Conservation (phyloP, 2,888 invertebrate genomes). For the Auanema freiburgensis region DNA sequence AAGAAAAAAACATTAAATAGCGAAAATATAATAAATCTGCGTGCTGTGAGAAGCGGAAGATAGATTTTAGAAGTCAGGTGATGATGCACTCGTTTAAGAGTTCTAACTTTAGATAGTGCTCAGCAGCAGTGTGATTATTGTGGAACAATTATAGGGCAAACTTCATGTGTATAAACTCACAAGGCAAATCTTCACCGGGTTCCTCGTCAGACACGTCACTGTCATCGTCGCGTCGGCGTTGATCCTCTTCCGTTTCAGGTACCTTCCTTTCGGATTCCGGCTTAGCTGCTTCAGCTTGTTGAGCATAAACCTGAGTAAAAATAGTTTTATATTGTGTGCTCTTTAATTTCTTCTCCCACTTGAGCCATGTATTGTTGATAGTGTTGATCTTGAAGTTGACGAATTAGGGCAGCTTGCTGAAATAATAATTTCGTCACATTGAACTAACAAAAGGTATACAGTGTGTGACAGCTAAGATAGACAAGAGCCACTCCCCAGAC, state of each 20-base stretch:
- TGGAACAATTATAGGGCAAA: too few species aligned
- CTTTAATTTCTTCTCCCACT: conserved; percentile 66
- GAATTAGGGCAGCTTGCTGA: conserved; percentile 88
- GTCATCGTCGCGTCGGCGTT: conserved; percentile 64
- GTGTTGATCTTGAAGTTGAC: conserved; percentile 95
- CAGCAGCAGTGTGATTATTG: neutral
- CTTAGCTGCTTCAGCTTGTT: conserved; percentile 66
- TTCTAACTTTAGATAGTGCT: conserved; percentile 7
- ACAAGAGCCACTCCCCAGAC: too few species aligned
- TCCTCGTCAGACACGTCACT: conserved; percentile 64
- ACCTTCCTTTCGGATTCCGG: conserved; percentile 16
- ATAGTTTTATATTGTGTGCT: neutral
- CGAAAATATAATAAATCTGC: too few species aligned
- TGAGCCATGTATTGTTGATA: conserved; percentile 99
- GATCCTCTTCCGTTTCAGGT: conserved; percentile 38
- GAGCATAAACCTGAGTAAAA: conserved; percentile 64
- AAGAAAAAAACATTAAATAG: too few species aligned
- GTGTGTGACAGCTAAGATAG: too few species aligned
- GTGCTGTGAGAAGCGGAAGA: too few species aligned
- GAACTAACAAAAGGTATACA: too few species aligned
- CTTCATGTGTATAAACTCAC: conserved; percentile 38
- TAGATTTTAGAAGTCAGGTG: too few species aligned
- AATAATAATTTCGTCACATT: conserved; percentile 25
- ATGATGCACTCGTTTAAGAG: neutral
- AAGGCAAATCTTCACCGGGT: conserved; percentile 52